Evolutionary conservation across 2,888 invertebrate species (phyloP).

Genomic region (Spilosoma lubricipeda): DNA sequence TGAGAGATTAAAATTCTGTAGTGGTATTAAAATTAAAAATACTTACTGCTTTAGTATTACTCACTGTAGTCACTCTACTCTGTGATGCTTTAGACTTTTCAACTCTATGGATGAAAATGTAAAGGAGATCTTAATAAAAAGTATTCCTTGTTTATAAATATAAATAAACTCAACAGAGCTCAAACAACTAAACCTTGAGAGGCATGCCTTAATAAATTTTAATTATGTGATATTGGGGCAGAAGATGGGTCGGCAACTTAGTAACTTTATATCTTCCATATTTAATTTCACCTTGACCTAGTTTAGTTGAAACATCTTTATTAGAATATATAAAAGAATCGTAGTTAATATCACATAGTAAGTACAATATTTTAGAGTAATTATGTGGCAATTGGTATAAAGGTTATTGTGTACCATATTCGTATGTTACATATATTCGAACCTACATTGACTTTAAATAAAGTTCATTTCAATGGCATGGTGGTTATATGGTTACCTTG

Average conservation of each 20-base stretch:
- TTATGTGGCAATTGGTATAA: too few relatives aligned
- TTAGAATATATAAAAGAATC: not conserved
- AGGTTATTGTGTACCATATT: too few relatives aligned
- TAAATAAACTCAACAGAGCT: not conserved
- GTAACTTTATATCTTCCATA: conserved; percentile 30
- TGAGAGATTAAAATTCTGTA: too few relatives aligned
- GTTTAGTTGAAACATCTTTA: conserved; percentile 11
- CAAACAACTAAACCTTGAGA: not conserved
- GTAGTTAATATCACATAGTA: conserved; percentile 40
- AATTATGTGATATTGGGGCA: conserved; percentile 6
- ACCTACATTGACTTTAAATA: not conserved
- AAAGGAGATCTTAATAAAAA: not conserved
- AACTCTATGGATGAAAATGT: not conserved
- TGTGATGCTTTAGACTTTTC: not conserved
- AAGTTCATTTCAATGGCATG: not conserved
- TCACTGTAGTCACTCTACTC: not conserved
- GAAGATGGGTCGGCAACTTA: conserved; percentile 11
- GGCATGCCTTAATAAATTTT: conserved; percentile 6
- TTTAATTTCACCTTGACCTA: conserved; percentile 43
- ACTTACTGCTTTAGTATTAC: not conserved
- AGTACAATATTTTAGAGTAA: not conserved
- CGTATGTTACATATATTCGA: not conserved
- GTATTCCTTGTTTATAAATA: not conserved
- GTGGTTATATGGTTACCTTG: too few relatives aligned
- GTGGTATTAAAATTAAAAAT: not conserved